Conservation (phyloP, 1,140 invertebrate genomes). For the Zaprionus tsacasi region DNA sequence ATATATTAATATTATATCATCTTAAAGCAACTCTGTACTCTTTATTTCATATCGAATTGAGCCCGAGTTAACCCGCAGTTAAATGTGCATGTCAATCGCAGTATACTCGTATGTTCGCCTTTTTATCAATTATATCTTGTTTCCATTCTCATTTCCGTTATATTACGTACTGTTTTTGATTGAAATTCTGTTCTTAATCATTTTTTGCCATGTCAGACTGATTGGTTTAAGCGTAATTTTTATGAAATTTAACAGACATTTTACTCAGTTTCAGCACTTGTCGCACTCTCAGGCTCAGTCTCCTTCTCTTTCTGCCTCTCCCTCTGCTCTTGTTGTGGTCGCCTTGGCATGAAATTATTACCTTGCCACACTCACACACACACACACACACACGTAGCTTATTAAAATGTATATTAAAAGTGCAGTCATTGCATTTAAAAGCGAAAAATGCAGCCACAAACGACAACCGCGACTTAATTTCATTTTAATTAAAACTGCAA, state of each 20-base stretch:
- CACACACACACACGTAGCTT: slow-evolving; percentile 22
- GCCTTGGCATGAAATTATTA: slow-evolving; percentile 21
- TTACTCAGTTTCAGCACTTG: not conserved
- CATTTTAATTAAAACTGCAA: slow-evolving; percentile 78
- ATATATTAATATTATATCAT: no score
- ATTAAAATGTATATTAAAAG: slow-evolving; percentile 59
- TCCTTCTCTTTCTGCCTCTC: not conserved
- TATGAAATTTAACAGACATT: slow-evolving; percentile 1
- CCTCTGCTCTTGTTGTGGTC: not conserved
- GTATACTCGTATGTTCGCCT: not conserved
- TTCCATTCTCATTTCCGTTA: not conserved
- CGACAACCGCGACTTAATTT: slow-evolving; percentile 63
- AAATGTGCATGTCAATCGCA: not conserved
- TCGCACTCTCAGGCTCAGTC: not conserved
- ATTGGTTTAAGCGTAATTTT: slow-evolving; percentile 5
- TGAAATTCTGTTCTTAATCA: not conserved
- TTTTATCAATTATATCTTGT: not conserved
- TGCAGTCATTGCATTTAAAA: slow-evolving; percentile 52
- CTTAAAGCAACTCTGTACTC: no score
- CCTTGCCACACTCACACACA: slow-evolving; percentile 15
- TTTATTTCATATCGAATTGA: no score
- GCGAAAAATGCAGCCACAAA: slow-evolving; percentile 38
- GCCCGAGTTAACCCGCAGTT: not conserved
- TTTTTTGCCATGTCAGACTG: not conserved
- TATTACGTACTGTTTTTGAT: not conserved